phyloP scores from a whole-genome alignment of 2,888 invertebrate genomes.

The Ectropis crepuscularia region DNA sequence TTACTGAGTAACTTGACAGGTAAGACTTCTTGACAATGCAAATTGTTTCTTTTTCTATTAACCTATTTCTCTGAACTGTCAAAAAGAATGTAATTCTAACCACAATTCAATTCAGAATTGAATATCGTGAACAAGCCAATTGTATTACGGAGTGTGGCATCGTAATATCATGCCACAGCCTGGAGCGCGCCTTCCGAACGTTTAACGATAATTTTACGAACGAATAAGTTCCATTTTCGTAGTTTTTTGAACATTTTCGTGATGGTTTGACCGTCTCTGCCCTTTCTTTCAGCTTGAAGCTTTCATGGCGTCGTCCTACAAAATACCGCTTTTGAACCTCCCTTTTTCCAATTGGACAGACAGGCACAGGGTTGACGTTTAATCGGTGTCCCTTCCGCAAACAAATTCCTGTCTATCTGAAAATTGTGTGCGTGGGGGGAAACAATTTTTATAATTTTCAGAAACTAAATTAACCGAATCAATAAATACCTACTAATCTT shows the following conservation, averaged over 20 bases:
- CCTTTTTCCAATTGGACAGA: constrained; percentile 8
- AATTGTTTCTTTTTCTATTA: no score
- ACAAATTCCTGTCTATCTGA: background rate
- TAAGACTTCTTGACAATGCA: background rate
- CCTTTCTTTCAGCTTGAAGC: no score
- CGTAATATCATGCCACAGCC: constrained; percentile 20
- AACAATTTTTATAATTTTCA: no score
- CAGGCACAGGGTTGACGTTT: constrained; percentile 10
- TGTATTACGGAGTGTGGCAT: constrained; percentile 4
- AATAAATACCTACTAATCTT: no score
- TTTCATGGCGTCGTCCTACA: constrained; percentile 19
- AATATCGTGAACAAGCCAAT: constrained; percentile 15
- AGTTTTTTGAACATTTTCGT: constrained; percentile 15
- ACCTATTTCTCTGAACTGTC: background rate
- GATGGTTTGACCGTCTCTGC: constrained; percentile 23
- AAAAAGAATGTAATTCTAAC: constrained; percentile 4
- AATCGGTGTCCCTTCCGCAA: constrained; percentile 1
- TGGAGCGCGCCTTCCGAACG: constrained; percentile 15
- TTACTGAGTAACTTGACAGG: no score
- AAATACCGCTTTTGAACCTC: constrained; percentile 11
- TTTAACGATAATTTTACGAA: constrained; percentile 15
- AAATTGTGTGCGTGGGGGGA: no score
- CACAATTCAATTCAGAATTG: constrained; percentile 9
- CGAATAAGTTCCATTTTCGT: constrained; percentile 5
- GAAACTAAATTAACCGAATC: no score